Base-by-base conservation (phyloP, 1,140 invertebrate species). In the Centruroides vittatus region DNA sequence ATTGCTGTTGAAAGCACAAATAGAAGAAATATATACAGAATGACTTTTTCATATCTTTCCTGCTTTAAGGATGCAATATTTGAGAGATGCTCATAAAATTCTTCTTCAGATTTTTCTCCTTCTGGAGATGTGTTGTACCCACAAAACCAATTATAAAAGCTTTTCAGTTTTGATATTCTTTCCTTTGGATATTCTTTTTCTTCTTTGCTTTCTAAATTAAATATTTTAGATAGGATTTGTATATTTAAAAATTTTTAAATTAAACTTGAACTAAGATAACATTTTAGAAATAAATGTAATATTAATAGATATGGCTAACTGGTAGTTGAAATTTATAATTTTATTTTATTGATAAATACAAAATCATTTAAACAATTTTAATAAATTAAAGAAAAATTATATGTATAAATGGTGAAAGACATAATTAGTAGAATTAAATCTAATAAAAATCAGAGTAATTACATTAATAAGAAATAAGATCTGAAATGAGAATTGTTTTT, bases 11-110 rank as follows among this genome's bases (percentile, higher is more conserved):
- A 47, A 11, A 62, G 36, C 35, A 56, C 57, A 7, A 62, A n/a
- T 6, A 62, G n/a, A 35, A 58, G 36, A 9, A 62, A 23, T 11
- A 56, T 49, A 13, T 62, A 55, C 7, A 62, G 41, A 11, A 59
- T 58, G 11, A 59, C 13, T 55, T 62, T 62, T 12, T 62, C 61
- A 1, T 35, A 23, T 7, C 11, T 55, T 52, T 46, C 53, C 48
- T 62, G 61, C 10, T 51, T 41, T 34, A 62, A 10, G n/a, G 61
- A 62, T 4, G 61, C 57, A 55, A 62, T 55, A 13, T 62, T 57
- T 6, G 51, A 35, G 5, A 62, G 35, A 11, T 50, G 61, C 7
- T 55, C n/a, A 49, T 49, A 58, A 10, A 58, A 36, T 13, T 61
- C 60, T 5, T 57, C 55, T 41, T 41, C 41, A 41, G 8, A 6